Evolutionary conservation across 2,113 vertebrate genomes (phyloP).

Genomic region (Trematocara marginatum): DNA sequence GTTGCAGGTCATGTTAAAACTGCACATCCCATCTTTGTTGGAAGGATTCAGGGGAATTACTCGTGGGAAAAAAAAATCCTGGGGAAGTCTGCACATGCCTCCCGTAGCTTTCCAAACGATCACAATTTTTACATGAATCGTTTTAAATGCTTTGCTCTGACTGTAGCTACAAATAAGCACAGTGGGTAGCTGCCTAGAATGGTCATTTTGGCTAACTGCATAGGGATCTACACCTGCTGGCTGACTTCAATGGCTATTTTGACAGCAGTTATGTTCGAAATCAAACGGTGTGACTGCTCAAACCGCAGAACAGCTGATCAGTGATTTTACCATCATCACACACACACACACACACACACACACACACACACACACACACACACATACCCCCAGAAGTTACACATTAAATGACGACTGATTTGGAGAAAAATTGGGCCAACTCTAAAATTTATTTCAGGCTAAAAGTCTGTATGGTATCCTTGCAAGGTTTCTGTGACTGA

Average conservation of each 20-base stretch:
- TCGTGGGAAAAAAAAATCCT: background rate
- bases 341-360: too few relatives aligned
- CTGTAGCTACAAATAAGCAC: background rate
- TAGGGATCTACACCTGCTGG: background rate
- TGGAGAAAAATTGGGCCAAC: background rate
- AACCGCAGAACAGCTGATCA: background rate
- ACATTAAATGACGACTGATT: background rate
- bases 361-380: too few relatives aligned
- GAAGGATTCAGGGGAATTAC: background rate
- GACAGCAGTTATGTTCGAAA: background rate
- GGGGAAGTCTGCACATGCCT: background rate
- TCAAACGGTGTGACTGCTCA: background rate
- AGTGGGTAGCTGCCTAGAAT: background rate
- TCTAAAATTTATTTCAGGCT: background rate
- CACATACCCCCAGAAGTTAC: background rate
- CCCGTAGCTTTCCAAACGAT: background rate
- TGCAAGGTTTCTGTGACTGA: background rate
- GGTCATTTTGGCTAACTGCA: background rate
- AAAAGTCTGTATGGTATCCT: background rate
- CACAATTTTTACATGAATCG: background rate
- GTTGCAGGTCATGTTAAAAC: background rate
- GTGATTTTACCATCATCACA: background rate
- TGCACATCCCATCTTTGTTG: background rate
- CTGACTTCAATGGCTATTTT: background rate
- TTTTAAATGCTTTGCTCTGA: background rate